Evolutionary conservation across 37 sponge, comb jelly and placozoan species (phyloP).

Genomic region (Tethya wilhelma): DNA sequence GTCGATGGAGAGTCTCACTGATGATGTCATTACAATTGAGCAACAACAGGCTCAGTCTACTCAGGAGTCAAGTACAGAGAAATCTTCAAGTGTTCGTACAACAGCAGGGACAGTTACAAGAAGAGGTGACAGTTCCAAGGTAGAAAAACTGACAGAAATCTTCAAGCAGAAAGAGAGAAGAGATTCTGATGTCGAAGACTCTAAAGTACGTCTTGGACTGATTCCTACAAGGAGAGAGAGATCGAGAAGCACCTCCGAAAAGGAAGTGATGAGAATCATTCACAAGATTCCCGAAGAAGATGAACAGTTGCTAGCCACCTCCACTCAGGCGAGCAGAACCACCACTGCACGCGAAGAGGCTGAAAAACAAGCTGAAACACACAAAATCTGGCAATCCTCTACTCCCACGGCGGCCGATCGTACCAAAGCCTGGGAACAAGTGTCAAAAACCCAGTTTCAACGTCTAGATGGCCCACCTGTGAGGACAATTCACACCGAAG

Average conservation of each 20-base stretch:
- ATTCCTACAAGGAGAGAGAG: constrained; percentile 19
- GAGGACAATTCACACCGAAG: neutral
- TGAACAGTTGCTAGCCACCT: too few relatives aligned
- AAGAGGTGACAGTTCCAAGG: constrained; percentile 5
- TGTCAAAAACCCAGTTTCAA: neutral
- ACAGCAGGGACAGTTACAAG: neutral
- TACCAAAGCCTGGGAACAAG: constrained; percentile 30
- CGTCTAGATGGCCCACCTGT: constrained; percentile 6
- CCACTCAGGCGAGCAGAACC: neutral
- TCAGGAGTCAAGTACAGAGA: too few relatives aligned
- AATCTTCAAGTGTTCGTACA: too few relatives aligned
- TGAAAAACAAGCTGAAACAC: constrained; percentile 17
- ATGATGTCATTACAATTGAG: too few relatives aligned
- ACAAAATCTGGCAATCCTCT: constrained; percentile 26
- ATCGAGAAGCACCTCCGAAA: constrained; percentile 15
- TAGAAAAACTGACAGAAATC: neutral
- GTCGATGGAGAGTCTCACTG: too few relatives aligned
- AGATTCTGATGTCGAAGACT: constrained; percentile 22
- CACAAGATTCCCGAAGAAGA: constrained; percentile 23
- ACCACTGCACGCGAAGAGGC: neutral
- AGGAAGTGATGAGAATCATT: constrained; percentile 6
- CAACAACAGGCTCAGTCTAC: too few relatives aligned
- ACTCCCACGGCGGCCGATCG: constrained; percentile 47
- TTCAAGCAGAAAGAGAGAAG: neutral
- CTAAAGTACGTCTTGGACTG: constrained; percentile 38